Evolutionary conservation across 2,797 vertebrate species (phyloP), one percentile per base, ranked within the genome.

Genomic region (Lacerta agilis): DNA sequence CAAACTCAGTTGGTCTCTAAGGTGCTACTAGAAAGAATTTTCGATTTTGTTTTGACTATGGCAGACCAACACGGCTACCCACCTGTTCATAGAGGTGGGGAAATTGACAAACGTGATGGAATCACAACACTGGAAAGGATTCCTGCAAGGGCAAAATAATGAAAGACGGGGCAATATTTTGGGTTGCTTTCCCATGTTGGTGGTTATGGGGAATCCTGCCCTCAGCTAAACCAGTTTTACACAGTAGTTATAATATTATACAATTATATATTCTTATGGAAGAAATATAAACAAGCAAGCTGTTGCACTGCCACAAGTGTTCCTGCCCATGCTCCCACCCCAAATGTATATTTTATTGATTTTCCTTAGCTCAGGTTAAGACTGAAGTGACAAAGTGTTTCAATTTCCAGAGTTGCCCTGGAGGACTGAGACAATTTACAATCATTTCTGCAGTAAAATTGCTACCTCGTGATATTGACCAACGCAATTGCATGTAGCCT

Each of bases 311-410:
- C 18, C 69, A 43, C 27, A 41, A 64, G 79, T 33, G 75, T 75
- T 85, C n/a, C 75, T 75, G 10, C 67, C 69, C 55, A 10, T 25
- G 23, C 43, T 2, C 18, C 61, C 43, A 36, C n/a, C 8, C 33
- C 73, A 88, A 88, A 85, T 75, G 20, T 85, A n/a, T 81, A 75
- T 80, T 85, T 85, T 75, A 88, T 88, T 88, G 83, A 75, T 85
- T 85, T 80, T 49, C n/a, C 67, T 76, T 88, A 29, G 58, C n/a
- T 75, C 23, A 33, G 41, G 43, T 79, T 85, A 85, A 80, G 67
- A 75, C 73, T 88, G 41, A 69, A 49, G 41, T 81, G 87, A 89
- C 87, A 67, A 85, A 81, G 69, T 85, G 41, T 67, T 88, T 85
- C 83, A 81, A 73, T 85, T 89, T 89, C 58, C 58, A 80, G 83